Percentiles rank a stretch among this genome's conserved stretches.
Conservation (phyloP, 92 coral and sea anemone species). For the Isaurus tuberculatus region DNA sequence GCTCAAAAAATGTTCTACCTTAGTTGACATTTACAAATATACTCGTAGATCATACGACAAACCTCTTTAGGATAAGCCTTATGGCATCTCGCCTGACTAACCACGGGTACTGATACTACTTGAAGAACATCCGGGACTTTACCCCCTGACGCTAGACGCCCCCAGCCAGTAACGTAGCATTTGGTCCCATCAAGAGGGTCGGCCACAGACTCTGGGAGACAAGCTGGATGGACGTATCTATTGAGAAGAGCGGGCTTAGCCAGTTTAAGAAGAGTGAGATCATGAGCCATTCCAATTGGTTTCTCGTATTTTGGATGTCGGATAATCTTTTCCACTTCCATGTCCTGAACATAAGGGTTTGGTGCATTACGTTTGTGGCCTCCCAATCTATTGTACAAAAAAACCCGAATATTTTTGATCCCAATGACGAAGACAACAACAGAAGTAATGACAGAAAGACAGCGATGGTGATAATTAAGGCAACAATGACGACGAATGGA, state of each 20-base stretch:
- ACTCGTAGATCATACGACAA: no score
- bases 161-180: conserved; percentile 42
- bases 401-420: no score
- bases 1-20: no score
- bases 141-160: conserved; percentile 41
- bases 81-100: conserved; percentile 18
- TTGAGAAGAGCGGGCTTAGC: conserved; percentile 53
- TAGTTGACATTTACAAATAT: background rate
- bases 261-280: conserved; percentile 58
- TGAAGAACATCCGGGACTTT: conserved; percentile 44
- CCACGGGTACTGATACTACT: conserved; percentile 33
- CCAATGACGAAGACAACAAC: no score
- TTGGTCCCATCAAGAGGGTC: conserved; percentile 40
- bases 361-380: conserved; percentile 33
- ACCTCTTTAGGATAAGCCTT: conserved; percentile 43
- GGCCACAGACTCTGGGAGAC: conserved; percentile 31
- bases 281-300: conserved; percentile 59
- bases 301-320: conserved; percentile 54
- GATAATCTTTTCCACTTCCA: conserved; percentile 49
- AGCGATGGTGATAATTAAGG: no score
- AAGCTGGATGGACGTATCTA: conserved; percentile 27
- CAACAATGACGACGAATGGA: no score
- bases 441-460: no score
- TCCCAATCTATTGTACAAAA: conserved; percentile 10
- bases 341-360: conserved; percentile 43